These are phyloP conservation scores for Diachasmimorpha longicaudata DNA, from an alignment of 1,140 invertebrate genomes.

Conservation along the genomic window DNA sequence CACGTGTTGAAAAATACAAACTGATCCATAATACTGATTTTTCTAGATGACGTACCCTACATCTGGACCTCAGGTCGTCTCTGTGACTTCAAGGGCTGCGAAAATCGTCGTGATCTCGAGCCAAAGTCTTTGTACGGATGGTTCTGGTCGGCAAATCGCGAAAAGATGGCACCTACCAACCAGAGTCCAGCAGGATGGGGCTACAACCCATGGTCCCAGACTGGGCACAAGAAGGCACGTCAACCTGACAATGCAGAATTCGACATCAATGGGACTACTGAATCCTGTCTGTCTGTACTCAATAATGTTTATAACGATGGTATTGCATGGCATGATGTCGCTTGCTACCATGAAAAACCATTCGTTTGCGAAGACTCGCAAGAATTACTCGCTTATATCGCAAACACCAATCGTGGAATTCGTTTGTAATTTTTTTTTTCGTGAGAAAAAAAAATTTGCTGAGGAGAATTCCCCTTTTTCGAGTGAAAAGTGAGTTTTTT, in stretches of 20 bases:
- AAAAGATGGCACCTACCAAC: conserved; percentile 86
- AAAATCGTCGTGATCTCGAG: conserved; percentile 82
- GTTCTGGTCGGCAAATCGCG: conserved; percentile 92
- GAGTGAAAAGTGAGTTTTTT: background rate
- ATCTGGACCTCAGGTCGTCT: conserved; percentile 91
- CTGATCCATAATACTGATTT: background rate
- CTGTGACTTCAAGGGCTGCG: conserved; percentile 92
- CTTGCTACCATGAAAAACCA: conserved; percentile 90
- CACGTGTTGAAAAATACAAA: background rate
- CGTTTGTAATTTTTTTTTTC: conserved; percentile 66
- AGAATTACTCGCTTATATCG: conserved; percentile 83
- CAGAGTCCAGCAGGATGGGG: conserved; percentile 70
- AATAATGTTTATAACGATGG: conserved; percentile 93
- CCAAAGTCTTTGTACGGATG: conserved; percentile 85
- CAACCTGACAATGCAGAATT: conserved; percentile 93
- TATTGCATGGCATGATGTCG: conserved; percentile 91
- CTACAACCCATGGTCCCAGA: conserved; percentile 87
- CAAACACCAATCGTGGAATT: conserved; percentile 79
- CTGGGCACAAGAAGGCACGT: conserved; percentile 84
- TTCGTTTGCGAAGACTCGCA: conserved; percentile 89
- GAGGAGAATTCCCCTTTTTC: no score
- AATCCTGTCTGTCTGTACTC: conserved; percentile 83
- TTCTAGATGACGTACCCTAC: conserved; percentile 85
- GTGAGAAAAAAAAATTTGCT: no score
- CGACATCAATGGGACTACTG: conserved; percentile 86